phyloP scores from a whole-genome alignment of 2,113 vertebrate species.

The Thalassoma bifasciatum region DNA sequence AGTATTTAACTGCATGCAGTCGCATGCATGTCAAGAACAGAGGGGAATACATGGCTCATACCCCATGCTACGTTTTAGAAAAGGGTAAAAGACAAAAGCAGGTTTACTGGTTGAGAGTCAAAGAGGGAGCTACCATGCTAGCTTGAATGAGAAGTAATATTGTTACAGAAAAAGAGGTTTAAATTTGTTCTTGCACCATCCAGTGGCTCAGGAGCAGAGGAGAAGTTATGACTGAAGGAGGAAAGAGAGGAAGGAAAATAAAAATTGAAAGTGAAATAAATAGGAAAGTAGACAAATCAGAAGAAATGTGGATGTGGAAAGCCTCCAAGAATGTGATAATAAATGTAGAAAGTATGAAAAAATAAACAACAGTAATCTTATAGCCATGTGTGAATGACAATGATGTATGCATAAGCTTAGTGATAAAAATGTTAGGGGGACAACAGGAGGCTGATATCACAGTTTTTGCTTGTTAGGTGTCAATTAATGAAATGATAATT shows the following conservation, averaged over 20 bases:
- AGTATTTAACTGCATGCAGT: conserved; percentile 68
- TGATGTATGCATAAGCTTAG: neutral
- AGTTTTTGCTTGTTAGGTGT: conserved; percentile 16
- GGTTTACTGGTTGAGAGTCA: conserved; percentile 66
- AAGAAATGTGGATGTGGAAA: conserved; percentile 15
- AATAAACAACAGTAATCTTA: neutral
- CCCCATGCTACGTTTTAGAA: conserved; percentile 82
- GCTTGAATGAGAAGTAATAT: conserved; percentile 63
- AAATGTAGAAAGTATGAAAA: neutral
- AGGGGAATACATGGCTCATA: conserved; percentile 58
- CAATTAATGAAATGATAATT: conserved; percentile 35
- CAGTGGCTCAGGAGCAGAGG: conserved; percentile 38
- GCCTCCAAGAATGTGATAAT: conserved; percentile 3
- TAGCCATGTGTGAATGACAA: neutral
- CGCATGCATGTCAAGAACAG: conserved; percentile 71
- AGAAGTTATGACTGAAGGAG: conserved; percentile 21
- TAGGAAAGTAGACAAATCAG: neutral
- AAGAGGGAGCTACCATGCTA: conserved; percentile 81
- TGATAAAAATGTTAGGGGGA: conserved; percentile 1
- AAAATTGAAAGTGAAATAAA: conserved; percentile 42
- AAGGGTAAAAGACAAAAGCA: conserved; percentile 60
- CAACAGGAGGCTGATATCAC: neutral
- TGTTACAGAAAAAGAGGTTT: conserved; percentile 59
- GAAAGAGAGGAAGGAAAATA: conserved; percentile 13
- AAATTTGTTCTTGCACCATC: conserved; percentile 64